Conservation (phyloP, 2,888 invertebrate genomes). For the Adelphocoris suturalis region DNA sequence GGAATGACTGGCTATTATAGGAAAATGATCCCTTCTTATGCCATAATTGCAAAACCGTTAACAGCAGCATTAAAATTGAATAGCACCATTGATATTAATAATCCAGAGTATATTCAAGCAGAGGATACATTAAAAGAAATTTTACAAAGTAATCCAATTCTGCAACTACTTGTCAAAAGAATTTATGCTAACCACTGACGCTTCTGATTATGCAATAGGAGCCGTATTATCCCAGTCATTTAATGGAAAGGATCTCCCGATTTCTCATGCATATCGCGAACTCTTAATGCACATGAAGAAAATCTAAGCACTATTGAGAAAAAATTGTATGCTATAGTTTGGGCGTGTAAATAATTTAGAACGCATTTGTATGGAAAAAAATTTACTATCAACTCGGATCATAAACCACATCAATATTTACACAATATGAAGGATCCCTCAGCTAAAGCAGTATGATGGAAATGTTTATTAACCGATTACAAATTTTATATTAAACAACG, state of each 20-base stretch:
- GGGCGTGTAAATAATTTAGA: conserved; percentile 10
- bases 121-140: background rate
- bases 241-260: background rate
- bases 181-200: background rate
- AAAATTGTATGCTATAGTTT: background rate
- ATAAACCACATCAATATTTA: too few relatives aligned
- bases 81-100: background rate
- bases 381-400: too few relatives aligned
- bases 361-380: background rate
- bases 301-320: conserved; percentile 32
- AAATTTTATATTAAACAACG: too few relatives aligned
- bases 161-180: background rate
- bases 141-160: background rate
- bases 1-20: conserved; percentile 17
- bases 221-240: background rate
- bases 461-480: too few relatives aligned
- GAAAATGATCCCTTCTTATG: conserved; percentile 18
- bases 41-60: conserved; percentile 20
- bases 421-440: too few relatives aligned
- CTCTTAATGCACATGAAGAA: background rate
- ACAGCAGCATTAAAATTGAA: background rate
- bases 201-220: background rate
- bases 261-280: background rate
- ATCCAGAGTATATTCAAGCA: background rate
- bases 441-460: too few relatives aligned